These are phyloP conservation scores for Columbina picui DNA, from an alignment of 2,113 vertebrate species.

Conservation along the genomic window DNA sequence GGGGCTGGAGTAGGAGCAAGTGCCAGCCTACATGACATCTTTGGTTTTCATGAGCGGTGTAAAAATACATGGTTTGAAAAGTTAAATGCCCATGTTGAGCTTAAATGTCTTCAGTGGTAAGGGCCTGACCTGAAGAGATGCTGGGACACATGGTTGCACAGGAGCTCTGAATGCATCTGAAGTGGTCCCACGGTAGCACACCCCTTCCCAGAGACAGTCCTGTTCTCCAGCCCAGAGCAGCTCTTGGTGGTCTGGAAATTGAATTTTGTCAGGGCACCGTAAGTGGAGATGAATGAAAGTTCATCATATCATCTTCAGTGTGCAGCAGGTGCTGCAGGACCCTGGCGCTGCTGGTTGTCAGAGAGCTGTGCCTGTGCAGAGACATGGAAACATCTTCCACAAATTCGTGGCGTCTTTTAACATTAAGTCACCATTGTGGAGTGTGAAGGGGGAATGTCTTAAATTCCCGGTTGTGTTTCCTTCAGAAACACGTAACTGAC, in stretches of 20 bases:
- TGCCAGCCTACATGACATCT: background rate
- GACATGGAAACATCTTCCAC: background rate
- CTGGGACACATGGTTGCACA: accelerated
- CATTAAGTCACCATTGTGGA: background rate
- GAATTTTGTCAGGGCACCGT: background rate
- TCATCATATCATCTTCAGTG: background rate
- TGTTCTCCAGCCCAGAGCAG: background rate
- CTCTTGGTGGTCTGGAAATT: background rate
- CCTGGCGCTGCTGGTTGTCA: background rate
- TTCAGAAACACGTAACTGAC: background rate
- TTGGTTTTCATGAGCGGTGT: background rate
- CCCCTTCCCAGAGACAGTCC: accelerated
- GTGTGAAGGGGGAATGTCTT: background rate
- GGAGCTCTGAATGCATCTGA: background rate
- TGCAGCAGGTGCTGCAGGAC: background rate
- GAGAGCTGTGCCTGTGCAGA: background rate
- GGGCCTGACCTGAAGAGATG: background rate
- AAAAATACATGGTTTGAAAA: background rate
- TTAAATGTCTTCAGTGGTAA: background rate
- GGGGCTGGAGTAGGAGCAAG: background rate
- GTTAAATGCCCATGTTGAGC: background rate
- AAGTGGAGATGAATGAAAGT: background rate
- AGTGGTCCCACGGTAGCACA: too few species aligned
- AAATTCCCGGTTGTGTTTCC: background rate
- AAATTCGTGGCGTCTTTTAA: background rate